phyloP scores from a whole-genome alignment of 2,113 vertebrate species.

The Zosterops lateralis region DNA sequence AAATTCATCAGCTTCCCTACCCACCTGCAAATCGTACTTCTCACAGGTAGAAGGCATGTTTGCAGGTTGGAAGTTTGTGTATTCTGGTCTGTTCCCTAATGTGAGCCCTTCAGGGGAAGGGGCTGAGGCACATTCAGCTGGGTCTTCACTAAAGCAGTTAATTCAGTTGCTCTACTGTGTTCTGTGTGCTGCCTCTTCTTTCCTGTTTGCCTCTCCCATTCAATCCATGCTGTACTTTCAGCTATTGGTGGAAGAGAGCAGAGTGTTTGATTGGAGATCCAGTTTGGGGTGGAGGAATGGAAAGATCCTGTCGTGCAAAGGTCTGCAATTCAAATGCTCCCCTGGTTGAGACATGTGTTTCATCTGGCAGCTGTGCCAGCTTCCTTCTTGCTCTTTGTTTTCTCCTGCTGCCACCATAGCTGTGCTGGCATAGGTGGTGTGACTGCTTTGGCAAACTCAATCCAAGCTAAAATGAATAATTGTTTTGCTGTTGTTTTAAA shows the following conservation, averaged over 20 bases:
- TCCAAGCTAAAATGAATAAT: not conserved
- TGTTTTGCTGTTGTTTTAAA: not conserved
- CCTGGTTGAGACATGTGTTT: not conserved
- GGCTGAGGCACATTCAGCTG: not conserved
- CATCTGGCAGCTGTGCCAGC: not conserved
- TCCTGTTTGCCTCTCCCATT: not conserved
- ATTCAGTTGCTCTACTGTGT: not conserved
- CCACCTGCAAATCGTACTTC: not conserved
- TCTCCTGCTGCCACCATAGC: not conserved
- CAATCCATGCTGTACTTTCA: not conserved
- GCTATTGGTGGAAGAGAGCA: not conserved
- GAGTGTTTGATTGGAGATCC: not conserved
- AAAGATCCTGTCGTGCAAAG: not conserved
- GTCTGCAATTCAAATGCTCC: not conserved
- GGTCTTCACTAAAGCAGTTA: not conserved
- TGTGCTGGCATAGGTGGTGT: not conserved
- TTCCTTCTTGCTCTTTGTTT: not conserved
- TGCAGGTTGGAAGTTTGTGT: not conserved
- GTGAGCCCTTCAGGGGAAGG: not conserved
- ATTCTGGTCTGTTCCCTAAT: not conserved
- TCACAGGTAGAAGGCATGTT: not conserved
- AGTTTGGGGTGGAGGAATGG: not conserved
- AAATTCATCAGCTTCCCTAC: not conserved
- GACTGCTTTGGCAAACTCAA: not conserved
- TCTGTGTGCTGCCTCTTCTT: not conserved